These are phyloP conservation scores for Lasioglossum villosulum DNA, from an alignment of 2,888 invertebrate species.

Conservation along the genomic window DNA sequence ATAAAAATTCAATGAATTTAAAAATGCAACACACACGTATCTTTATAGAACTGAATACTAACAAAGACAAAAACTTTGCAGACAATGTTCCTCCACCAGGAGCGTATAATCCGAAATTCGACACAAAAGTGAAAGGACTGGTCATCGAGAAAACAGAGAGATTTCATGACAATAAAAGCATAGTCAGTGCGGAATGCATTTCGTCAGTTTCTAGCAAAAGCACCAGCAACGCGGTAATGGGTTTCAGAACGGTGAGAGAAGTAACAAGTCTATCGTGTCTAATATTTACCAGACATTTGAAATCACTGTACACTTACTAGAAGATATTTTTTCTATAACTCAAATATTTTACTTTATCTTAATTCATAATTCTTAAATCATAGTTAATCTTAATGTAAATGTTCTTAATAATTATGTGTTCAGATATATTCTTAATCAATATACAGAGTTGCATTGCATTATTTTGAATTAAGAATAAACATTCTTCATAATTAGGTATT, in stretches of 20 bases:
- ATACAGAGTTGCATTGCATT: too few species aligned
- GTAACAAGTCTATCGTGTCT: neutral
- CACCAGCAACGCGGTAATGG: conserved; percentile 49
- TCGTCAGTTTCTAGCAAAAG: conserved; percentile 76
- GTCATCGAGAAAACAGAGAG: conserved; percentile 82
- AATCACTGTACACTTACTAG: neutral
- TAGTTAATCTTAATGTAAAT: neutral
- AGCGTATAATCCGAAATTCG: conserved; percentile 85
- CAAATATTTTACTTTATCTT: neutral
- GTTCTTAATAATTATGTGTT: too few species aligned
- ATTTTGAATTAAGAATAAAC: too few species aligned
- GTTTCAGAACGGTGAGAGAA: conserved; percentile 76
- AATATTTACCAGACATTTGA: neutral
- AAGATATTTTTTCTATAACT: neutral
- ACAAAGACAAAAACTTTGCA: conserved; percentile 68
- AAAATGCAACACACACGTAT: neutral
- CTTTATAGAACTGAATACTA: neutral
- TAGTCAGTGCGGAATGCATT: conserved; percentile 77
- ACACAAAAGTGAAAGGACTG: conserved; percentile 82
- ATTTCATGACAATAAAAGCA: conserved; percentile 83
- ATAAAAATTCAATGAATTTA: neutral
- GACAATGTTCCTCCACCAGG: conserved; percentile 86
- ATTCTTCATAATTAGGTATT: too few species aligned
- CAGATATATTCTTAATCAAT: too few species aligned
- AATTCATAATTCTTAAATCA: neutral